A percentile compares a stretch with the other conserved stretches of the same genome.
phyloP scores from a whole-genome alignment of 1,140 invertebrate species.

The Eupristina koningsbergeri region DNA sequence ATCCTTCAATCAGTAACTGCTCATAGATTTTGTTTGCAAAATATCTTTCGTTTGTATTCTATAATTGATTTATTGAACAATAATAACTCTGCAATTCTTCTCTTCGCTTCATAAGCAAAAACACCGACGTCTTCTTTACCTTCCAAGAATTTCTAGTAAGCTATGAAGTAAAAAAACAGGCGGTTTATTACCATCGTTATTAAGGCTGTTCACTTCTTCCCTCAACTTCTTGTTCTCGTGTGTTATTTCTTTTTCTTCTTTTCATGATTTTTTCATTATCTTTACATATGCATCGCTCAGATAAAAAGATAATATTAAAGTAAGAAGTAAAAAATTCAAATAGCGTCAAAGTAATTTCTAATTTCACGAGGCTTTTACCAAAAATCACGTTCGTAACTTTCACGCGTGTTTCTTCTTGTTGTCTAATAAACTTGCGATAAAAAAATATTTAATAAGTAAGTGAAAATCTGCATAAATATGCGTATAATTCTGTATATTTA shows the following conservation, averaged over 20 bases:
- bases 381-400: neutral
- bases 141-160: constrained; percentile 50
- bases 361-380: neutral
- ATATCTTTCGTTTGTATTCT: constrained; percentile 3
- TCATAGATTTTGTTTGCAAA: constrained; percentile 7
- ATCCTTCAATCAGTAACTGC: constrained; percentile 32
- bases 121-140: constrained; percentile 36
- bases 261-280: neutral
- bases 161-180: constrained; percentile 34
- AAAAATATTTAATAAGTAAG: neutral
- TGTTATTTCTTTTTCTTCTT: neutral
- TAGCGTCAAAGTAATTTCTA: constrained; percentile 15
- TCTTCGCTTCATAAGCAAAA: constrained; percentile 22
- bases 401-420: neutral
- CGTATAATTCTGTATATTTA: too few relatives aligned
- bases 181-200: constrained; percentile 51
- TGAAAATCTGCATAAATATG: too few relatives aligned
- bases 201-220: constrained; percentile 8
- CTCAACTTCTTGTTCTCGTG: neutral
- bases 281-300: neutral
- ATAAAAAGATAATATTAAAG: neutral
- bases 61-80: constrained; percentile 51
- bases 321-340: neutral
- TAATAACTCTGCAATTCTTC: constrained; percentile 7
- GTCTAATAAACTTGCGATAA: neutral